Percentiles rank a stretch among this genome's conserved stretches.
Conservation (phyloP, 2,113 vertebrate genomes). For the Sardina pilchardus region DNA sequence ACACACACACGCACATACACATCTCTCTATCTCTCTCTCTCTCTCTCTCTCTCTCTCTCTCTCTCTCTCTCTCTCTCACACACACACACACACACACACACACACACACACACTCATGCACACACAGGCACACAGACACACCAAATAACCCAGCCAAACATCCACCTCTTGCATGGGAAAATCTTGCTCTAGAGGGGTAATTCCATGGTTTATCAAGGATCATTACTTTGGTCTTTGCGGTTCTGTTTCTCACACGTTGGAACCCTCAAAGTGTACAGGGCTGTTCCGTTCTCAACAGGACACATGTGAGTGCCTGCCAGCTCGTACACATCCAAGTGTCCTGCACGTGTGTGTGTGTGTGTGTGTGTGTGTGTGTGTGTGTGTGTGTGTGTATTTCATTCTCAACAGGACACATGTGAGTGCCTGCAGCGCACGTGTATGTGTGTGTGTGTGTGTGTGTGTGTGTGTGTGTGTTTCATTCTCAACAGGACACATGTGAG, state of each 20-base stretch:
- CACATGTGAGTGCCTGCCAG: no score
- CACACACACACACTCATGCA: not conserved
- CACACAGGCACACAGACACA: not conserved
- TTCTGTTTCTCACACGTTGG: not conserved
- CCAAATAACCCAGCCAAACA: not conserved
- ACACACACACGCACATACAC: not conserved
- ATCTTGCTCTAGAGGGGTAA: not conserved
- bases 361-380: no score
- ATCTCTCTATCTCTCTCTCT: not conserved
- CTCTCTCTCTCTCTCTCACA: not conserved
- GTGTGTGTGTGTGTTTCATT: no score
- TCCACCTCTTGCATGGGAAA: not conserved
- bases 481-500: no score
- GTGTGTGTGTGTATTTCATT: no score
- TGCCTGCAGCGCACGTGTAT: no score
- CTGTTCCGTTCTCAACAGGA: not conserved
- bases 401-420: no score
- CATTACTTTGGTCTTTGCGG: not conserved
- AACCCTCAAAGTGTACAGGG: not conserved
- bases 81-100: not conserved
- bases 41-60: not conserved
- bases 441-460: no score
- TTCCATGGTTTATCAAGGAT: constrained; percentile 8
- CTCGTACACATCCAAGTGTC: not conserved
- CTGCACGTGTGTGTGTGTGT: no score